Conservation (phyloP, 2,113 vertebrate species). For the Macrotus californicus region DNA sequence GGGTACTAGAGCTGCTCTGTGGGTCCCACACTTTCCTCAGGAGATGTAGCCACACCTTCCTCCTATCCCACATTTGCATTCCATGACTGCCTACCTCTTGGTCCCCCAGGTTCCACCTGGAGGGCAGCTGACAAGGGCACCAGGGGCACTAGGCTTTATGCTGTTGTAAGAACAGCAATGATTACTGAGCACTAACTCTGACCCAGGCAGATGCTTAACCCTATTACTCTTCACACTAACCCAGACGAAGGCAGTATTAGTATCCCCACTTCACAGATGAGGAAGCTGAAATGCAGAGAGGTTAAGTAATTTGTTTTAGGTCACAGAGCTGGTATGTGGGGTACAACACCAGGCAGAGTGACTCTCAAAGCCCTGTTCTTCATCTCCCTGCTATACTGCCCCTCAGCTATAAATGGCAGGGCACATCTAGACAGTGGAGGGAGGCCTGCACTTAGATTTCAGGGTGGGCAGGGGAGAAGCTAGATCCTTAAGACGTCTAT, state of each 20-base stretch:
- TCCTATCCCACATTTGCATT: background rate
- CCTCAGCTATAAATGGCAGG: background rate
- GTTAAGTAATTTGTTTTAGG: background rate
- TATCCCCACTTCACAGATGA: background rate
- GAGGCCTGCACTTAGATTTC: background rate
- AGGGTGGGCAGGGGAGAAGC: background rate
- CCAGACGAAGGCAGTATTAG: background rate
- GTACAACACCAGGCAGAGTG: background rate
- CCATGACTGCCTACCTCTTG: background rate
- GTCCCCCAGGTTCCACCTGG: background rate
- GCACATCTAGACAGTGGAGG: no score
- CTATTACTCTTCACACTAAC: no score
- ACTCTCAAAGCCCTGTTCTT: background rate
- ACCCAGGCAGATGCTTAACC: background rate
- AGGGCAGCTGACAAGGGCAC: background rate
- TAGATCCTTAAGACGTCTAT: background rate
- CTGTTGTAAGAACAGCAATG: background rate
- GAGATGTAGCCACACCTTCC: background rate
- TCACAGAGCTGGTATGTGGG: background rate
- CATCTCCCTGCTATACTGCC: background rate
- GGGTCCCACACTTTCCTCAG: background rate
- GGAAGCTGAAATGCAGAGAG: background rate
- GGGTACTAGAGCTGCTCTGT: background rate
- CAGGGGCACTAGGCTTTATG: background rate
- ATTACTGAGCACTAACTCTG: background rate